Evolutionary conservation across 2,797 vertebrate species (phyloP).

Genomic region (Graptemys geographica): DNA sequence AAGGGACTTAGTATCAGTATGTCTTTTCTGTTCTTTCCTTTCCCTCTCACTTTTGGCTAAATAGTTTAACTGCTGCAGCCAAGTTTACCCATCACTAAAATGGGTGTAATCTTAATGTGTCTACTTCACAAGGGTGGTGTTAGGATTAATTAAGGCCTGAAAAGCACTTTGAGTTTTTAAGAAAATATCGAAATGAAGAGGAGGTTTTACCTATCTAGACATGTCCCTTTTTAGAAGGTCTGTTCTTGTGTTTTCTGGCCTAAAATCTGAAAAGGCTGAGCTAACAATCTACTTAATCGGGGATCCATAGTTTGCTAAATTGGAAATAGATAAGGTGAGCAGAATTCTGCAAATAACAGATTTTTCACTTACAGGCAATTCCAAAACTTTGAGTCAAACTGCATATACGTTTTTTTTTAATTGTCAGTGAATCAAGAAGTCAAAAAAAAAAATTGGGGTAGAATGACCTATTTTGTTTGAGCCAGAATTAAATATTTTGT

Average conservation of each 20-base stretch:
- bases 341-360: background rate
- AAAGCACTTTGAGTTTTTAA: background rate
- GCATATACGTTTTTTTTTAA: background rate
- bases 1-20: background rate
- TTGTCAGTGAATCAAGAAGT: background rate
- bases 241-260: background rate
- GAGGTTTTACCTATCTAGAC: background rate
- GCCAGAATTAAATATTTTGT: background rate
- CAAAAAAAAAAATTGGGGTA: background rate
- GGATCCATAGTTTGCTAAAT: background rate
- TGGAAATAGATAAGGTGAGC: background rate
- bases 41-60: background rate
- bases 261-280: background rate
- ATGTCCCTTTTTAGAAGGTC: background rate
- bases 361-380: background rate
- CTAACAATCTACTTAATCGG: background rate
- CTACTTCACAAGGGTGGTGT: background rate
- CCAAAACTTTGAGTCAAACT: background rate
- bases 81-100: slow-evolving; percentile 5
- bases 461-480: background rate
- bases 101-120: background rate
- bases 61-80: background rate
- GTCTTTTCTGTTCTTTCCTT: background rate
- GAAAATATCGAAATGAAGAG: background rate
- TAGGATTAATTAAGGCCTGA: background rate